These are phyloP conservation scores for Amblyopsis rosae DNA, from an alignment of 2,113 vertebrate species.

Conservation along the genomic window DNA sequence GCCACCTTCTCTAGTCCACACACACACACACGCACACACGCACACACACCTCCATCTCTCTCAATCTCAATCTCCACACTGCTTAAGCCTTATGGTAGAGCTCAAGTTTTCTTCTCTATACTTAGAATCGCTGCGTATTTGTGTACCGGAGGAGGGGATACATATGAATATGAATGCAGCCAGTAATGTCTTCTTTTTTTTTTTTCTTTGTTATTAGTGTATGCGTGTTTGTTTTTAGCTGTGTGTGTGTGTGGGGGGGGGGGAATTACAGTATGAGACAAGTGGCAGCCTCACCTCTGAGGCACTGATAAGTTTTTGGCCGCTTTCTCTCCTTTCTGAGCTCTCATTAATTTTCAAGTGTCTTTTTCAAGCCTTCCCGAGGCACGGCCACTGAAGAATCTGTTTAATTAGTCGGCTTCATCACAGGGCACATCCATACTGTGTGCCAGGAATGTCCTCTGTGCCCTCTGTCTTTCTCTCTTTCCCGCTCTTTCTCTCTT, in stretches of 20 bases:
- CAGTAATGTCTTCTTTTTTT: slow-evolving; percentile 39
- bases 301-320: slow-evolving; percentile 42
- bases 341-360: slow-evolving; percentile 73
- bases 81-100: slow-evolving; percentile 74
- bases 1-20: slow-evolving; percentile 52
- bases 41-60: slow-evolving; percentile 30
- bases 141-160: slow-evolving; percentile 22
- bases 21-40: slow-evolving; percentile 50
- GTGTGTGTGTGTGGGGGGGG: neutral
- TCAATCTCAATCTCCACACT: slow-evolving; percentile 63
- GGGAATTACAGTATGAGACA: slow-evolving; percentile 27
- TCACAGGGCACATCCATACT: slow-evolving; percentile 67
- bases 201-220: slow-evolving; percentile 3
- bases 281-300: slow-evolving; percentile 54
- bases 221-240: neutral
- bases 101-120: slow-evolving; percentile 81
- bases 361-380: slow-evolving; percentile 70
- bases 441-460: slow-evolving; percentile 60
- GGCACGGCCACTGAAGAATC: slow-evolving; percentile 70
- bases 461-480: slow-evolving; percentile 53
- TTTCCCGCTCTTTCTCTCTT: slow-evolving; percentile 27
- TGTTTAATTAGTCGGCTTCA: slow-evolving; percentile 74
- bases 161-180: slow-evolving; percentile 29
- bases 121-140: slow-evolving; percentile 78
- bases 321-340: slow-evolving; percentile 51